A percentile compares a stretch with the other conserved stretches of the same genome.
Conservation (phyloP, 2,113 vertebrate species). For the Todiramphus chloris region DNA sequence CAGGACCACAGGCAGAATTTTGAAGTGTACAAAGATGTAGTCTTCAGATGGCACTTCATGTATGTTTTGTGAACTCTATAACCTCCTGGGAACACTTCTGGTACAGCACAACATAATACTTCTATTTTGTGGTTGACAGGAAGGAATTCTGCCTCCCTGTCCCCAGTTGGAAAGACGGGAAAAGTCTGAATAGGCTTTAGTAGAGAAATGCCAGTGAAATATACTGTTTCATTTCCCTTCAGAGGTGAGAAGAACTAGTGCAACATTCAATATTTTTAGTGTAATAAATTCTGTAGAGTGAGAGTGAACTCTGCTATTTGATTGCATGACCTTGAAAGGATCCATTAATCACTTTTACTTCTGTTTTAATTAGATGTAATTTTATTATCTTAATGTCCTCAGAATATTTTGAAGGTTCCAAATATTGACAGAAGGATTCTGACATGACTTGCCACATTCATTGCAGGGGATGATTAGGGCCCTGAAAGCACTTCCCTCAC, state of each 20-base stretch:
- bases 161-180: not conserved
- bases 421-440: not conserved
- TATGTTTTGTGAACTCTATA: not conserved
- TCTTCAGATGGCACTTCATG: not conserved
- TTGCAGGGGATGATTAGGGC: not conserved
- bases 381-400: not conserved
- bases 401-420: not conserved
- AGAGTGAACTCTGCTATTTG: not conserved
- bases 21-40: not conserved
- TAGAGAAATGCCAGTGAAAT: not conserved
- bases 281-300: not conserved
- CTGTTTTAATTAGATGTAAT: not conserved
- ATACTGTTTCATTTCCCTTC: not conserved
- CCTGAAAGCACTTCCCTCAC: not conserved
- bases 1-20: not conserved
- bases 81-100: not conserved
- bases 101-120: not conserved
- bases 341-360: not conserved
- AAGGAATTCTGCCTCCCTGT: not conserved
- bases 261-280: not conserved
- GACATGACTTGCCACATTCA: not conserved
- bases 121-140: not conserved
- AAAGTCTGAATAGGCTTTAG: not conserved
- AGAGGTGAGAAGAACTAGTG: not conserved
- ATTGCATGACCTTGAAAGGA: not conserved